These are phyloP conservation scores for Lagopus leucura DNA, from an alignment of 2,113 vertebrate genomes.

Conservation along the genomic window DNA sequence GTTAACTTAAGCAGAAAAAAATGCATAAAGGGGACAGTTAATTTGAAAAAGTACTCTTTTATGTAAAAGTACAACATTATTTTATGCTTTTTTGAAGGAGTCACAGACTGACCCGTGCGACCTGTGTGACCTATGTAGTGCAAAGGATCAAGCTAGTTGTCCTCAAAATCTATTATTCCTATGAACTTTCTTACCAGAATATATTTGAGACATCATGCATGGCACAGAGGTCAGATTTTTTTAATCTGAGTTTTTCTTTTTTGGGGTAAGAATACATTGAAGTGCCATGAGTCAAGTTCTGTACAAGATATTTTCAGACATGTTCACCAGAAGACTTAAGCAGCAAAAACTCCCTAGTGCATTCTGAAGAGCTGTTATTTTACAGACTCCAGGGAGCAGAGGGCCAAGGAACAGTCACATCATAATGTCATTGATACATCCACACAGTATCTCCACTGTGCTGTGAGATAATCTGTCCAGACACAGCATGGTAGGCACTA, in stretches of 20 bases:
- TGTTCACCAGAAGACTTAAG: background rate
- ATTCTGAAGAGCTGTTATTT: background rate
- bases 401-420: background rate
- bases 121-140: background rate
- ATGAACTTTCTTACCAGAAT: background rate
- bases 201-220: background rate
- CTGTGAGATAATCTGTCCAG: background rate
- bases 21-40: background rate
- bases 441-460: background rate
- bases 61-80: background rate
- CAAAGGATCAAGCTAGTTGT: background rate
- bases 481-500: rapidly evolving
- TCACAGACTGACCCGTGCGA: background rate
- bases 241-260: constrained; percentile 9
- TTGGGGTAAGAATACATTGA: background rate
- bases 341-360: background rate
- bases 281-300: constrained; percentile 1
- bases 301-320: background rate
- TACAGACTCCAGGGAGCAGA: background rate
- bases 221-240: background rate
- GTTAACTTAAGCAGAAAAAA: background rate
- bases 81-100: background rate
- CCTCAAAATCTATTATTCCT: constrained; percentile 16
- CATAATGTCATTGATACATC: background rate
- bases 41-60: background rate